These are phyloP conservation scores for Lasioglossum albipes DNA, from an alignment of 1,140 invertebrate genomes.

Conservation along the genomic window DNA sequence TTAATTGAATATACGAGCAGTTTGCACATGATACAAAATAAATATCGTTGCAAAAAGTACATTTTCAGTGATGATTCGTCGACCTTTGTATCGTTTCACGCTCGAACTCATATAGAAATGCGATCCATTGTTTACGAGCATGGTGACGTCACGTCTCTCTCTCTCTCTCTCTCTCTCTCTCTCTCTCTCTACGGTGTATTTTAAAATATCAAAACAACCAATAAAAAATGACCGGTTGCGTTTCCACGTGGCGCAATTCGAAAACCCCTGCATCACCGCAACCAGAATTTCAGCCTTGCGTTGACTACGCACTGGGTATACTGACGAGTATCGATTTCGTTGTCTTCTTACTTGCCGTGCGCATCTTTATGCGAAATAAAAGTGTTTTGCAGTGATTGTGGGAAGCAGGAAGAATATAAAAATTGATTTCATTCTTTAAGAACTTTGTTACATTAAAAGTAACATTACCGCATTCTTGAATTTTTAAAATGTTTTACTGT, in stretches of 20 bases:
- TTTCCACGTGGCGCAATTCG: constrained; percentile 1
- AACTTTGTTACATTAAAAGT: too few relatives aligned
- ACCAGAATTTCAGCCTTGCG: constrained; percentile 34
- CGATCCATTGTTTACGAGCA: constrained; percentile 53
- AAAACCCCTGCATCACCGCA: constrained; percentile 34
- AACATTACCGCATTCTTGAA: too few relatives aligned
- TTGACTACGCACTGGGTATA: background rate
- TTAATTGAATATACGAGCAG: constrained; percentile 14
- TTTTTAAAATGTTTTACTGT: too few relatives aligned
- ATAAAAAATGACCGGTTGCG: constrained; percentile 57
- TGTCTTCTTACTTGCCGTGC: too few relatives aligned
- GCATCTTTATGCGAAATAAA: too few relatives aligned
- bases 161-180: too few relatives aligned
- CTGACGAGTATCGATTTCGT: background rate
- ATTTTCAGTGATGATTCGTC: too few relatives aligned
- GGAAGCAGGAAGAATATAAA: too few relatives aligned
- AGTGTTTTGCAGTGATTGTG: too few relatives aligned
- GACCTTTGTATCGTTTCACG: constrained; percentile 26
- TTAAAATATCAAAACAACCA: constrained; percentile 63
- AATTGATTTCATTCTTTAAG: too few relatives aligned
- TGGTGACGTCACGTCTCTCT: constrained; percentile 52
- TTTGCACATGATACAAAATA: background rate
- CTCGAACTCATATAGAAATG: constrained; percentile 44
- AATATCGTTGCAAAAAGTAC: too few relatives aligned
- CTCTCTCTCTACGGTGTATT: constrained; percentile 52